Evolutionary conservation across 2,113 vertebrate species (phyloP).

Genomic region (Casuarius casuarius): DNA sequence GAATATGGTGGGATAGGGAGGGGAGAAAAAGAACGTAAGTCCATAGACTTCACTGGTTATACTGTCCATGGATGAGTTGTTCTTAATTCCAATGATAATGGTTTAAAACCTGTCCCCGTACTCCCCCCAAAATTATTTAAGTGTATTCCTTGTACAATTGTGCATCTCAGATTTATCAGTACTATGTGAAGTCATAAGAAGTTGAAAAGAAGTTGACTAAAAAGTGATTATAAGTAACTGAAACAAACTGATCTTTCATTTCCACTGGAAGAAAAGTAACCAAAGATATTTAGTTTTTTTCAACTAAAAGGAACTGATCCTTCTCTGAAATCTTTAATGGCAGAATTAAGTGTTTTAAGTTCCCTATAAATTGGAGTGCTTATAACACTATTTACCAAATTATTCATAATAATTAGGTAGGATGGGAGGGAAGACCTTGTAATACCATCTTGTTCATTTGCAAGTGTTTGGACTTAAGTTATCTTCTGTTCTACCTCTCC

Average conservation of each 20-base stretch:
- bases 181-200: background rate
- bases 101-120: background rate
- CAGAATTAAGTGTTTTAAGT: background rate
- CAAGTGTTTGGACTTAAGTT: background rate
- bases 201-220: background rate
- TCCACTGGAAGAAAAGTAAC: background rate
- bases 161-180: background rate
- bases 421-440: background rate
- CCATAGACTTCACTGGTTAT: background rate
- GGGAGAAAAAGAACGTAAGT: background rate
- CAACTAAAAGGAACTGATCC: background rate
- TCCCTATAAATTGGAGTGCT: background rate
- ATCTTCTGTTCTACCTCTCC: background rate
- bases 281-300: fast-evolving
- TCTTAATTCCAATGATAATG: background rate
- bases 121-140: background rate
- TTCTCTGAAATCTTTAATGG: background rate
- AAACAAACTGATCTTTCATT: background rate
- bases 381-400: background rate
- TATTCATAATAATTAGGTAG: background rate
- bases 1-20: fast-evolving
- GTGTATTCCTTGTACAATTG: background rate
- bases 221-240: background rate
- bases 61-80: fast-evolving
- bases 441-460: background rate